Percentiles rank a stretch among this genome's conserved stretches.
Evolutionary conservation across 2,888 invertebrate species (phyloP).

Genomic region (Xanthorhoe designata): DNA sequence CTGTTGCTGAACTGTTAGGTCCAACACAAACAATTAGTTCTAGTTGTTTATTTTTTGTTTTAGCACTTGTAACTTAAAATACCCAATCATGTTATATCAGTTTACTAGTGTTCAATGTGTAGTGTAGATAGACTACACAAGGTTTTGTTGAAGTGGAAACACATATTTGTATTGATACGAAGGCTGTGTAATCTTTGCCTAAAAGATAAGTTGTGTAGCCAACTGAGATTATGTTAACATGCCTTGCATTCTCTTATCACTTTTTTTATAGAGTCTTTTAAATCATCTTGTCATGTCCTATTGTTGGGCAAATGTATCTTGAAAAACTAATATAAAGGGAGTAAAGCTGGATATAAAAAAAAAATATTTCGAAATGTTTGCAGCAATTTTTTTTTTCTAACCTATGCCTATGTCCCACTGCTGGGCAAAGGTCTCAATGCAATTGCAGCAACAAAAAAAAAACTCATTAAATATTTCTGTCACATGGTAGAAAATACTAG

Average conservation of each 20-base stretch:
- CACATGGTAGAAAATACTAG: too few relatives aligned
- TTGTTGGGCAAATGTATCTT: too few relatives aligned
- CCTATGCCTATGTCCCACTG: too few relatives aligned
- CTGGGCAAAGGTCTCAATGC: too few relatives aligned
- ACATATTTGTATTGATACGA: slow-evolving; percentile 47
- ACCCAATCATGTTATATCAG: neutral
- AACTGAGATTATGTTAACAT: slow-evolving; percentile 21
- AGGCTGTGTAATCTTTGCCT: slow-evolving; percentile 58
- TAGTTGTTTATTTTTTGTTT: neutral
- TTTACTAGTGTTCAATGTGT: neutral
- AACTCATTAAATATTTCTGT: too few relatives aligned
- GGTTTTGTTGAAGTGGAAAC: slow-evolving; percentile 22
- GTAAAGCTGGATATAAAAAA: too few relatives aligned
- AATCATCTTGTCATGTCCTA: too few relatives aligned
- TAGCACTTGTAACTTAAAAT: neutral
- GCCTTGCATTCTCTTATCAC: slow-evolving; percentile 8
- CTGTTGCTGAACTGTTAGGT: too few relatives aligned
- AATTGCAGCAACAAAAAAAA: too few relatives aligned
- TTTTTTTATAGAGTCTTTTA: neutral
- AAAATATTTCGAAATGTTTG: too few relatives aligned
- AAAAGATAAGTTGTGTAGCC: slow-evolving; percentile 38
- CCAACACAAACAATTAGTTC: neutral
- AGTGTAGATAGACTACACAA: neutral
- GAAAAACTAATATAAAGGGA: too few relatives aligned
- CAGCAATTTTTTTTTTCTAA: too few relatives aligned